phyloP scores from a whole-genome alignment of 2,888 invertebrate species.

The Lasioglossum oenotherae region DNA sequence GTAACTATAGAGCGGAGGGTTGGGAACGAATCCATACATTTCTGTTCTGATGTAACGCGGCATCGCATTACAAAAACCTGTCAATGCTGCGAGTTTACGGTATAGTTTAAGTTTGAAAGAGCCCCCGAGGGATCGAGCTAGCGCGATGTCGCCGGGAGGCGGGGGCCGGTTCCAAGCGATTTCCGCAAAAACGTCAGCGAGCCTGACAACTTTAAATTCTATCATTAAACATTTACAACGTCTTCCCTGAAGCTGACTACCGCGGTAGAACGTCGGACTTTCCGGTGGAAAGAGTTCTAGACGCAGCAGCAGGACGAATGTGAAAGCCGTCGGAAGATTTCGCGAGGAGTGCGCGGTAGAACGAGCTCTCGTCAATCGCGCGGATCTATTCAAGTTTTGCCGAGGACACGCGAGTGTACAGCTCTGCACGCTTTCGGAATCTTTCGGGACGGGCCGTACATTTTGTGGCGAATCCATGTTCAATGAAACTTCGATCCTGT shows the following conservation, averaged over 20 bases:
- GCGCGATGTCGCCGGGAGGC: neutral
- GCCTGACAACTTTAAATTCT: neutral
- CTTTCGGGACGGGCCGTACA: neutral
- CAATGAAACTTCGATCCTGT: conserved; percentile 8
- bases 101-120: neutral
- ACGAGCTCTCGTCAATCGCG: neutral
- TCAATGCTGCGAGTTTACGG: neutral
- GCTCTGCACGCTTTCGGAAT: neutral
- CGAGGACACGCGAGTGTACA: neutral
- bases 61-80: neutral
- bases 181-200: neutral
- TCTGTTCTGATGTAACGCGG: neutral
- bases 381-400: neutral
- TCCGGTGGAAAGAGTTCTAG: neutral
- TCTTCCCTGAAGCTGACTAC: neutral
- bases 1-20: neutral
- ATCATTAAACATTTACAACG: conserved; percentile 1
- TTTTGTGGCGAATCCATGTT: neutral
- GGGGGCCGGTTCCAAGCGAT: neutral
- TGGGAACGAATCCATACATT: neutral
- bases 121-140: neutral
- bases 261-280: neutral
- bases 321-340: neutral
- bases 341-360: neutral
- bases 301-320: neutral